These are phyloP conservation scores for Alcedo atthis DNA, from an alignment of 2,797 vertebrate genomes.

Conservation along the genomic window DNA sequence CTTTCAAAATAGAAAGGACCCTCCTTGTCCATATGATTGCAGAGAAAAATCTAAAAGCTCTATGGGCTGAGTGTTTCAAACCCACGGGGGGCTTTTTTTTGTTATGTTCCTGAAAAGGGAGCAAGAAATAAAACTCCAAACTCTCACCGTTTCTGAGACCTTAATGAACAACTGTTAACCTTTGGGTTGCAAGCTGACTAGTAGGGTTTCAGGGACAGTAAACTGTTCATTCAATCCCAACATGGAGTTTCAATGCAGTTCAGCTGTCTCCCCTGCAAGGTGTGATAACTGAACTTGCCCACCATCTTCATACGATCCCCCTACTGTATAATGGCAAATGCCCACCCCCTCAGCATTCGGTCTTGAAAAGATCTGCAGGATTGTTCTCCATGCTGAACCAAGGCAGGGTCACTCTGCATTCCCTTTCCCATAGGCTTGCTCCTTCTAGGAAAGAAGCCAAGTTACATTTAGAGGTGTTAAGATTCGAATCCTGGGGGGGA, in stretches of 20 bases:
- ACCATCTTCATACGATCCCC: neutral
- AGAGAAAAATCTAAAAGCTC: neutral
- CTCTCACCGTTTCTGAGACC: neutral
- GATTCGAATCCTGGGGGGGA: slow-evolving; percentile 21
- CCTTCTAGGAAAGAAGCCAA: slow-evolving; percentile 36
- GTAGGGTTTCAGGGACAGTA: neutral
- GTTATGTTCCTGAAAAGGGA: neutral
- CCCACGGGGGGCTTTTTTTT: neutral
- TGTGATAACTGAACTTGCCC: neutral
- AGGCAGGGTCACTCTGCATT: neutral
- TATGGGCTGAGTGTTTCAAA: neutral
- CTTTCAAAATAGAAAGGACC: neutral
- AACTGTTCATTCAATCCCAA: neutral
- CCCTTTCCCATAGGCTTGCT: neutral
- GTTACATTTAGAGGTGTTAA: slow-evolving; percentile 26
- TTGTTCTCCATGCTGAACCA: neutral
- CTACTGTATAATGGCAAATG: neutral
- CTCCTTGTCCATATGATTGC: neutral
- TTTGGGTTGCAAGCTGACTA: neutral
- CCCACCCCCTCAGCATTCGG: neutral
- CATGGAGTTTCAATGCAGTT: neutral
- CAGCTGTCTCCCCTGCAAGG: neutral
- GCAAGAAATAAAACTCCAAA: neutral
- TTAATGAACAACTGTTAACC: neutral
- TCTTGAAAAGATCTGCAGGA: neutral